A percentile compares a stretch with the other conserved stretches of the same genome.
These are phyloP conservation scores for Portunus trituberculatus DNA, from an alignment of 1,140 invertebrate species.

Conservation along the genomic window DNA sequence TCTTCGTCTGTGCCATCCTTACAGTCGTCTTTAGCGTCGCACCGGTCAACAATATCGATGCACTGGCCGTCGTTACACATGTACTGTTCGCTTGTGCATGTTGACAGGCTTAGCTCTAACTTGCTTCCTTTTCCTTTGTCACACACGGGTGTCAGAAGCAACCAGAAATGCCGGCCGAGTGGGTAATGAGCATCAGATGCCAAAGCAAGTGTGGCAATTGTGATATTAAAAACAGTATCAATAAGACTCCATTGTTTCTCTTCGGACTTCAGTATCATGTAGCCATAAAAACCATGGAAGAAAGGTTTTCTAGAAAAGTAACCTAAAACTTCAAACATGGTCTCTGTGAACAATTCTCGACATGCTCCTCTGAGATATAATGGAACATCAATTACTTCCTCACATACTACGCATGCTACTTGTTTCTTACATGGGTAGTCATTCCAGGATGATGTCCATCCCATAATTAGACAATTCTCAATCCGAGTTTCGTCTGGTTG, in stretches of 20 bases:
- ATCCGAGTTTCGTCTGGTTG: constrained; percentile 48
- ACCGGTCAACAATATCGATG: constrained; percentile 46
- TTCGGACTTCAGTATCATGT: constrained; percentile 12
- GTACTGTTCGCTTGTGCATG: constrained; percentile 35
- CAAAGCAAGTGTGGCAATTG: constrained; percentile 14
- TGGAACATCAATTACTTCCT: neutral
- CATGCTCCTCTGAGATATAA: constrained; percentile 54
- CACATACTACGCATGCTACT: constrained; percentile 34
- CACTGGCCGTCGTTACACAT: constrained; percentile 67
- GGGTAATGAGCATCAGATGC: constrained; percentile 48
- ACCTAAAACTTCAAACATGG: constrained; percentile 61
- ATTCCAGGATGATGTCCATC: too few species aligned
- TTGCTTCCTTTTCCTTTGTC: neutral
- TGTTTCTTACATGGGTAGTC: neutral
- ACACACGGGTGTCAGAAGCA: constrained; percentile 34
- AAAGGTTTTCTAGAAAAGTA: constrained; percentile 35
- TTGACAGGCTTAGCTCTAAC: constrained; percentile 42
- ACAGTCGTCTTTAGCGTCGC: constrained; percentile 68
- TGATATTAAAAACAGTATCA: constrained; percentile 32
- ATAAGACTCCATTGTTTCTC: constrained; percentile 42
- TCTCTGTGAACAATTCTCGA: constrained; percentile 23
- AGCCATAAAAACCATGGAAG: constrained; percentile 63
- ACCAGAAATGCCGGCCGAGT: constrained; percentile 50
- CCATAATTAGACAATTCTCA: constrained; percentile 57
- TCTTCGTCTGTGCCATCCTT: constrained; percentile 62